Evolutionary conservation across 2,113 vertebrate genomes (phyloP), one percentile per base, ranked within the genome.

Genomic region (Ameiurus melas): DNA sequence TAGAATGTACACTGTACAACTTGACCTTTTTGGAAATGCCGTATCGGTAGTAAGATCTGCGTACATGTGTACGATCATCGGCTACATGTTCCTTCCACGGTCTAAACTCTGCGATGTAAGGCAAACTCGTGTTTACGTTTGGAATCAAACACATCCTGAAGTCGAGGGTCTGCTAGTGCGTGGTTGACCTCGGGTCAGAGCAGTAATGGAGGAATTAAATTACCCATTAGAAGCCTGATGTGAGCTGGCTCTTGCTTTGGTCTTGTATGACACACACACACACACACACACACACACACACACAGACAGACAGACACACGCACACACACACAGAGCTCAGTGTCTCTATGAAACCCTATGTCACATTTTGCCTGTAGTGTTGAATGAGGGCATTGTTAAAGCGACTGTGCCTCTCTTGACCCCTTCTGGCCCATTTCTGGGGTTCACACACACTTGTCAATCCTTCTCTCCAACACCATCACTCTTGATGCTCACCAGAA

Each of bases 371-470:
- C 77, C 68, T 75, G 75, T 84, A 51, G 75, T 57, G n/a, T 70
- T 84, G 75, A 90, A 89, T 82, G 77, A 64, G 25, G 77, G 27
- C 85, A 68, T 90, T 87, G 90, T 90, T 85, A 73, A 66, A 39
- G 16, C 60, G 8, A 57, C 19, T 20, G 30, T 66, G 66, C 58
- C 85, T 33, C 62, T 86, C n/a, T 84, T 84, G 89, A 89, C 90
- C 88, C 60, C 71, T 36, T n/a, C 43, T 82, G 27, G 77, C 25
- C 33, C 70, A 64, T 64, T 14, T 27, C 47, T 80, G 85, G 53
- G 82, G 78, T 89, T 84, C 83, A 83, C 90, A 83, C 87, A 88
- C 80, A 62, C 86, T 83, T 91, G 90, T 91, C 90, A 89, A 83
- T 85, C 86, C 70, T 53, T 39, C 75, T 91, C 89, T 78, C 16